phyloP scores from a whole-genome alignment of 1,140 invertebrate species.

The Cherax quadricarinatus region DNA sequence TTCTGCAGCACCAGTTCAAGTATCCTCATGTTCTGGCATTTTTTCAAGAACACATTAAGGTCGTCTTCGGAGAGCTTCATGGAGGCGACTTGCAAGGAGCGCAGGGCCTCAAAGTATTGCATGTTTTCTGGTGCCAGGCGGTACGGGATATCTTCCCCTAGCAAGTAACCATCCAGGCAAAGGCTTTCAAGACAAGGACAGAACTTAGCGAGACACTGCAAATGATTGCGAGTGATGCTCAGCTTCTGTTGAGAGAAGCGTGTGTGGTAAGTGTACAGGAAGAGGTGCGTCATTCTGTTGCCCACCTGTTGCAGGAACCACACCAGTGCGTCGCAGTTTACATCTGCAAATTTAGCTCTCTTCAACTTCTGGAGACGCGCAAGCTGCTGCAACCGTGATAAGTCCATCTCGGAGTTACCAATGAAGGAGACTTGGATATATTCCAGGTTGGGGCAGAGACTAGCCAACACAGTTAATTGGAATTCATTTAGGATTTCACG shows the following conservation, averaged over 20 bases:
- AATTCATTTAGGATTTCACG: slow-evolving; percentile 71
- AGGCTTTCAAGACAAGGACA: slow-evolving; percentile 63
- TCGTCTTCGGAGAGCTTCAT: slow-evolving; percentile 72
- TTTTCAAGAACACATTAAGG: slow-evolving; percentile 68
- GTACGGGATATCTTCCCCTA: slow-evolving; percentile 68
- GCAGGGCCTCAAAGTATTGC: slow-evolving; percentile 67
- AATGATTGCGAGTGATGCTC: slow-evolving; percentile 66
- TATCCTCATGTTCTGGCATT: slow-evolving; percentile 62
- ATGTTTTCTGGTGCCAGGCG: slow-evolving; percentile 43
- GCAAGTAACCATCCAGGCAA: slow-evolving; percentile 69
- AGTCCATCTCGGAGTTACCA: slow-evolving; percentile 69
- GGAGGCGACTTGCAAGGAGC: slow-evolving; percentile 62
- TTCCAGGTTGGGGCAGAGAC: slow-evolving; percentile 71
- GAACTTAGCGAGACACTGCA: slow-evolving; percentile 67
- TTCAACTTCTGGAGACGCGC: slow-evolving; percentile 55
- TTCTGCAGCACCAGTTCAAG: slow-evolving; percentile 71
- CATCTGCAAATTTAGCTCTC: slow-evolving; percentile 69
- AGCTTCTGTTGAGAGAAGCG: slow-evolving; percentile 70
- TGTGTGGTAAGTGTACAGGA: slow-evolving; percentile 70
- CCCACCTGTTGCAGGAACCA: slow-evolving; percentile 68
- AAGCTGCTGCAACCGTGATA: slow-evolving; percentile 61
- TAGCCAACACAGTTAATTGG: slow-evolving; percentile 66
- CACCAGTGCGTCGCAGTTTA: slow-evolving; percentile 68
- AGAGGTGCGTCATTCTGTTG: slow-evolving; percentile 62
- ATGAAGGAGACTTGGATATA: slow-evolving; percentile 71